A percentile compares a stretch with the other conserved stretches of the same genome.
Evolutionary conservation across 1,140 invertebrate genomes (phyloP).

Genomic region (Danaus plexippus): DNA sequence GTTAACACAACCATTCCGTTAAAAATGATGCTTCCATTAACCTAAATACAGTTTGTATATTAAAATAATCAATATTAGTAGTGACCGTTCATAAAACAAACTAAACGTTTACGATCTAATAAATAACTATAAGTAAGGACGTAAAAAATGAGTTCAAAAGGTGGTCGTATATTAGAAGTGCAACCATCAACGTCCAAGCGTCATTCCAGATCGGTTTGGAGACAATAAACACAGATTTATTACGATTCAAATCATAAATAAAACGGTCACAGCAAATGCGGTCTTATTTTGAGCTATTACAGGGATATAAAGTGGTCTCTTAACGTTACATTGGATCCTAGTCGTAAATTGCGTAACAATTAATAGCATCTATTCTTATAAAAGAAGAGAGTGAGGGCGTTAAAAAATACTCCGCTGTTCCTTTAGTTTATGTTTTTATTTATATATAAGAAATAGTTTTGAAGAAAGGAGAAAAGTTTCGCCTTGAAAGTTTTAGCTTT

Average conservation of each 20-base stretch:
- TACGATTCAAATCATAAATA: conserved; percentile 38
- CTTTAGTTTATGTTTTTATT: no score
- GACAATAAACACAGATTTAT: conserved; percentile 45
- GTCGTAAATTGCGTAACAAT: conserved; percentile 26
- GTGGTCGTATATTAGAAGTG: conserved; percentile 38
- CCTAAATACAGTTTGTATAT: no score
- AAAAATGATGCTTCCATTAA: no score
- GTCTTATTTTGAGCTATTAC: conserved; percentile 60
- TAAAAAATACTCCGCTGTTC: no score
- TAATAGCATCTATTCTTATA: no score
- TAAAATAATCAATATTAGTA: no score
- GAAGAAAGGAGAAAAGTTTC: no score
- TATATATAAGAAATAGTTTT: no score
- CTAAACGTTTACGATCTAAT: conserved; percentile 28
- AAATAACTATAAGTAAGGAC: conserved; percentile 37
- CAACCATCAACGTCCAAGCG: conserved; percentile 41
- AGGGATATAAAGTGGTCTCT: conserved; percentile 36
- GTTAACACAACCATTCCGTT: no score
- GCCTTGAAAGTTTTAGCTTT: no score
- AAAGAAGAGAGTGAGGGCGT: no score
- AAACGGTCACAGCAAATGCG: conserved; percentile 51
- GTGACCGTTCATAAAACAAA: conserved; percentile 3
- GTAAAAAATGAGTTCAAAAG: conserved; percentile 53
- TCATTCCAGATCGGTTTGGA: conserved; percentile 35
- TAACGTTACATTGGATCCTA: conserved; percentile 26